A percentile compares a stretch with the other conserved stretches of the same genome.
These are phyloP conservation scores for Rana temporaria DNA, from an alignment of 2,113 vertebrate species.

Conservation along the genomic window DNA sequence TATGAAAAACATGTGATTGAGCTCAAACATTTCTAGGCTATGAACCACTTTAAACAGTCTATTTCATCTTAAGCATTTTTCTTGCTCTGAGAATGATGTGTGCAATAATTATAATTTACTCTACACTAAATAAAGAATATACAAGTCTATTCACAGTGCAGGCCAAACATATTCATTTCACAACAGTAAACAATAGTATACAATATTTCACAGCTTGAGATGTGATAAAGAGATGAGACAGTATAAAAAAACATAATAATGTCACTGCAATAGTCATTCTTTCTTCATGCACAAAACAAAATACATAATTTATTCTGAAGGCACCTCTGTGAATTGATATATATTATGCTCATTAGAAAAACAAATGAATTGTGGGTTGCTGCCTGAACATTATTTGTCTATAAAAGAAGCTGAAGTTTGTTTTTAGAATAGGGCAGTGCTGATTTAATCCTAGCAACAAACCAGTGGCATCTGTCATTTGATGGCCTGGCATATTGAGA, in stretches of 20 bases:
- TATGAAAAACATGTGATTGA: too few species aligned
- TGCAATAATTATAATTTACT: slow-evolving; percentile 1
- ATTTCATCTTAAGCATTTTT: not conserved
- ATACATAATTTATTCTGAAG: slow-evolving; percentile 5
- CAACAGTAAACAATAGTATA: slow-evolving; percentile 26
- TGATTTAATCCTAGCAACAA: slow-evolving; percentile 33
- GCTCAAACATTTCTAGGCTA: too few species aligned
- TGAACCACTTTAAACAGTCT: too few species aligned
- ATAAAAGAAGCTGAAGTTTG: slow-evolving; percentile 23
- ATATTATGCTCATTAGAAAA: slow-evolving; percentile 16
- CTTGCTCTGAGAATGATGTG: slow-evolving; percentile 17
- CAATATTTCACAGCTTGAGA: slow-evolving; percentile 33
- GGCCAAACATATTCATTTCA: slow-evolving; percentile 28
- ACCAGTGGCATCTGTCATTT: slow-evolving; percentile 49
- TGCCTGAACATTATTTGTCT: not conserved
- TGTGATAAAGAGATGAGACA: slow-evolving; percentile 39
- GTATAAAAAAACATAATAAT: slow-evolving; percentile 17
- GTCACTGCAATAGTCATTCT: slow-evolving; percentile 11
- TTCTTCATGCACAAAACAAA: slow-evolving; percentile 6
- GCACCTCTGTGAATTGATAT: slow-evolving; percentile 19
- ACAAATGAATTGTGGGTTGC: slow-evolving; percentile 21
- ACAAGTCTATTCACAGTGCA: not conserved
- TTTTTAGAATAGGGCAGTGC: slow-evolving; percentile 10
- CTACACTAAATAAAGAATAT: not conserved
- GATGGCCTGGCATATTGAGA: slow-evolving; percentile 37